Base-by-base conservation (phyloP, 1,140 invertebrate species). In the Drosophila grimshawi region DNA sequence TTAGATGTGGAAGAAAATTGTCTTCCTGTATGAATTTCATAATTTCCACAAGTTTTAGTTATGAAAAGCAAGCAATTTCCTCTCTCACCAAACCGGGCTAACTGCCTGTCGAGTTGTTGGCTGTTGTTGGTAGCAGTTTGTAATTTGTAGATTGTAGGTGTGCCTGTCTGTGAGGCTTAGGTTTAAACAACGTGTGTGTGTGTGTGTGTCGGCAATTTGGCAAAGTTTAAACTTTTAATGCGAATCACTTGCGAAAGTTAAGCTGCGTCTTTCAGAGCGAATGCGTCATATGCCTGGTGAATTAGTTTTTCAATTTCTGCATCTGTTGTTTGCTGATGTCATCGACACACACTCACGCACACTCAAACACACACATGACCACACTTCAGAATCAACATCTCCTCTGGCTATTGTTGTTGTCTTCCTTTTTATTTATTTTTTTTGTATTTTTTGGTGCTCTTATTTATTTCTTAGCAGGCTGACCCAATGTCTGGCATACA, bases 21-120 rank as follows among this genome's bases (percentile, higher is more conserved):
- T 88, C 88, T 91, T 91, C 88, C 88, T 91, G 88, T 91, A 91
- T 91, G 88, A 91, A 91, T 91, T 91, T 91, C 88, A 91, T 91
- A 91, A 91, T 91, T 91, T 91, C 88, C 74, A 19, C 80, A 88
- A 83, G 88, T 86, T 88, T 91, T 81, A 83, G 86, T 90, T 90
- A 89, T 83, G 78, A 86, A 81, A 90, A 78, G 86, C 81, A 90
- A 86, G 78, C 86, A 90, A 90, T 89, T 89, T 90, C 86, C 86
- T 88, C 61, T 65, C 27, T 48, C 60, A 61, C 51, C 41, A 43
- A 30, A 45, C 39, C 27, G 29, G 27, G 45, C 45, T 33, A 37
- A n/a, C 39, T 57, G 37, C 49, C 30, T 32, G 30, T 10, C 49
- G 3, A 11, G 30, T 11, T 32, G 5, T 29, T 33, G 43, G 41